Evolutionary conservation across 2,113 vertebrate genomes (phyloP), one percentile per base, ranked within the genome.

Genomic region (Pseudorectes ferrugineus): DNA sequence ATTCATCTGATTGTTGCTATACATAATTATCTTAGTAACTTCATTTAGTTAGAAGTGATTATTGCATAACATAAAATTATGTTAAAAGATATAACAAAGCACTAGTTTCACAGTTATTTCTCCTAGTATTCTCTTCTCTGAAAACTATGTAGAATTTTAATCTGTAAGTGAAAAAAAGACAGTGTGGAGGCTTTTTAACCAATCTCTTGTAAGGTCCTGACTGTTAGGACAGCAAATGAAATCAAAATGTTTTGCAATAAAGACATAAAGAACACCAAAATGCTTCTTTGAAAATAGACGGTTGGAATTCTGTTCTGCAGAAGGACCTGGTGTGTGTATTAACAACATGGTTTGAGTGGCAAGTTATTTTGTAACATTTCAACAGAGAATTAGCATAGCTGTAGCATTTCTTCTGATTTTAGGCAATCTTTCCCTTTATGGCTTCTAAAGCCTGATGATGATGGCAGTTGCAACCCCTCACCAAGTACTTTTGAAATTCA

Each of bases 131-230:
- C 85, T 91, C 24, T 79, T 59, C 29, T 62, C 33, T 42, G 43
- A 67, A 75, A 75, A 36, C 33, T 10, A 14, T 55, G 17, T 23
- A 33, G 25, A 63, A 51, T 72, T 94, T 85, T 79, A 10, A 52
- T 9, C 35, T 55, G 2, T 14, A 80, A 51, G 23, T 42, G 7
- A 36, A 63, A 55, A 36, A 58, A 70, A 81, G 8, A 55, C 23
- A 40, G 11, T 14, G 0, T 62, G 13, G 3, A 13, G 0, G 0
- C 10, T 75, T 85, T 82, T 57, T 26, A 31, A 46, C 40, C 0
- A 0, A 25, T 65, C 10, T 38, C 6, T 79, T 72, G 5, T 52
- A 74, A 81, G 6, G 12, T 5, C n/a, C 65, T 29, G 31, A 31
- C 51, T 3, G 1, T 71, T 81, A 49, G 10, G 25, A 29, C 20